Percentiles rank a stretch among this genome's conserved stretches.
Evolutionary conservation across 2,888 invertebrate species (phyloP).

Genomic region (Drosophila merina): DNA sequence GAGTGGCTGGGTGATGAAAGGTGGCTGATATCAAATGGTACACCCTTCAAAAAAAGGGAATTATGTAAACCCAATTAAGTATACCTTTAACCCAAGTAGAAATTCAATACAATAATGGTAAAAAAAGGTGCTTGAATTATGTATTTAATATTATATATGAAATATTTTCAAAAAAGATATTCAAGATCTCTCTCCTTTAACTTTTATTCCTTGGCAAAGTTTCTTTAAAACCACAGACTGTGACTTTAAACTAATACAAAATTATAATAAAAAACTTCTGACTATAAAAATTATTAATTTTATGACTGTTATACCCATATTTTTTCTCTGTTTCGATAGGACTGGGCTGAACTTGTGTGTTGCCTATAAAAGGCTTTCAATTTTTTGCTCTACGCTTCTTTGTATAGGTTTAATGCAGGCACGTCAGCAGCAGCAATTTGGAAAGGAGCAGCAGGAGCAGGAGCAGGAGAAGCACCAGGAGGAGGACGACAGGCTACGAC

Average conservation of each 20-base stretch:
- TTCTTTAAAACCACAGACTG: neutral
- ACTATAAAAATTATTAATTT: neutral
- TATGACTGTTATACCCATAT: neutral
- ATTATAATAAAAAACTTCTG: neutral
- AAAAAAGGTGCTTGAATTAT: too few species aligned
- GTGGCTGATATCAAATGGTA: conserved; percentile 1
- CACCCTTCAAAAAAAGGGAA: conserved; percentile 14
- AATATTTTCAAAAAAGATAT: too few species aligned
- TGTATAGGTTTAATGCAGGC: conserved; percentile 69
- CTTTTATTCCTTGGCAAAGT: neutral
- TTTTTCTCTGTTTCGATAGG: conserved; percentile 15
- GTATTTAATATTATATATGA: too few species aligned
- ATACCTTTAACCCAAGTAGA: neutral
- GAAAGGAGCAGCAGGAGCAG: conserved; percentile 36
- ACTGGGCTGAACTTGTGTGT: conserved; percentile 21
- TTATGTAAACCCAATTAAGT: conserved; percentile 1
- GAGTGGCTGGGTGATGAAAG: conserved; percentile 4
- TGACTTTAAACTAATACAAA: neutral
- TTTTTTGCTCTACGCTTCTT: conserved; percentile 49
- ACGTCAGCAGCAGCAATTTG: conserved; percentile 65
- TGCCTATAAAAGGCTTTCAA: conserved; percentile 71
- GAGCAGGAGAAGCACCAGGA: conserved; percentile 27
- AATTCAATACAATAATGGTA: neutral
- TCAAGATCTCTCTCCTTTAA: too few species aligned
- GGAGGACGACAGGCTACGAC: conserved; percentile 65